Evolutionary conservation across 2,113 vertebrate genomes (phyloP), one percentile per base, ranked within the genome.

Genomic region (Pterophyllum scalare): DNA sequence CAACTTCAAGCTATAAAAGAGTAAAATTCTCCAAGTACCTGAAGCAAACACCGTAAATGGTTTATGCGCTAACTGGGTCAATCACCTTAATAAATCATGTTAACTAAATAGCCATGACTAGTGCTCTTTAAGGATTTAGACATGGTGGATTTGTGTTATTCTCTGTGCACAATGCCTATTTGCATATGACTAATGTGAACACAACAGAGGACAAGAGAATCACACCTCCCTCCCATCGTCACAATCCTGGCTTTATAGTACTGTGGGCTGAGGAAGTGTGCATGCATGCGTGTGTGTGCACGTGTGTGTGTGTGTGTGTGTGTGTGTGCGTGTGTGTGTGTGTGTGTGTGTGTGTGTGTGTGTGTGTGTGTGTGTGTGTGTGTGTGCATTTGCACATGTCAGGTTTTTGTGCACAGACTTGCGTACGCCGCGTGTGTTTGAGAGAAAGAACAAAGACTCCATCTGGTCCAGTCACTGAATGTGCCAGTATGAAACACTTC

Each of bases 121-220:
- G 84, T 79, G 77, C 59, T 82, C 87, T 93, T 90, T 93, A 83
- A 93, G 92, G 91, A 60, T 85, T 94, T 94, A 94, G 94, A 40
- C 92, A 93, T 38, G 94, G 89, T 89, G 90, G 92, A 94, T 94
- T 94, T 94, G 93, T 92, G 91, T 94, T 84, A 87, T 94, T 95
- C 92, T 92, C 90, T 81, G 38, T 35, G 88, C 82, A 94, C 91
- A 93, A 94, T 92, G 77, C 52, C 49, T 24, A 92, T 95, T 94
- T 93, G 94, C 94, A 94, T 93, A 92, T 92, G 93, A 94, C 93
- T 90, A 91, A 94, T 88, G 91, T 84, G 89, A 94, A 93, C 93
- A 94, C 59, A 86, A 81, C 65, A 52, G 80, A 91, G 92, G 87
- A 95, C 93, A 93, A 92, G 89, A 88, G 91, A 89, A 91, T 93